phyloP scores from a whole-genome alignment of 2,888 invertebrate species.

The Leuctra nigra region DNA sequence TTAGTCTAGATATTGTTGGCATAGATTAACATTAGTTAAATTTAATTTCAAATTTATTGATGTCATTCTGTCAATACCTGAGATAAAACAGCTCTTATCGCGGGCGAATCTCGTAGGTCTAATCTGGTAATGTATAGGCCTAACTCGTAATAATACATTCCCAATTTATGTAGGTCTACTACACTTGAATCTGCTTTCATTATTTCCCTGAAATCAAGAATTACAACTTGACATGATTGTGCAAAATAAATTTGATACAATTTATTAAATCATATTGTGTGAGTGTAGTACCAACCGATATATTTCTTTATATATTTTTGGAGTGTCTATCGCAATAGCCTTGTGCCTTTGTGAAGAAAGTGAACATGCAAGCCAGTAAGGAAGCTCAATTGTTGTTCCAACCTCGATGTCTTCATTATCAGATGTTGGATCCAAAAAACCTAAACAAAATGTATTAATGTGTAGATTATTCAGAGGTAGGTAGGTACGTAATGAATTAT shows the following conservation, averaged over 20 bases:
- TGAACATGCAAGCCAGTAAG: conserved; percentile 74
- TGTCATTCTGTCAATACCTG: too few relatives aligned
- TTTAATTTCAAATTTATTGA: too few relatives aligned
- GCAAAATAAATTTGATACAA: too few relatives aligned
- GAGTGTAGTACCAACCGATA: conserved; percentile 46
- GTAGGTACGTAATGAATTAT: too few relatives aligned
- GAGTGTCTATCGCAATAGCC: conserved; percentile 61
- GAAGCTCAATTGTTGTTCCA: conserved; percentile 74
- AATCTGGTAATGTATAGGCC: conserved; percentile 71
- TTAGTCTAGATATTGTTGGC: too few relatives aligned
- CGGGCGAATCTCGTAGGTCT: conserved; percentile 58
- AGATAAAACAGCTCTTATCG: conserved; percentile 57
- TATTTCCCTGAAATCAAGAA: conserved; percentile 80
- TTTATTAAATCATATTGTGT: too few relatives aligned
- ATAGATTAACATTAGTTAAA: too few relatives aligned
- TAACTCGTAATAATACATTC: conserved; percentile 81
- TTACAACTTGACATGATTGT: too few relatives aligned
- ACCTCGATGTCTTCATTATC: conserved; percentile 63
- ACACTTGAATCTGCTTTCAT: conserved; percentile 84
- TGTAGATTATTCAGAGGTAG: too few relatives aligned
- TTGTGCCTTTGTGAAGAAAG: conserved; percentile 52
- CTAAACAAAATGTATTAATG: conserved; percentile 48
- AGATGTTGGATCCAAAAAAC: conserved; percentile 72
- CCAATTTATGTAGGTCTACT: conserved; percentile 80
- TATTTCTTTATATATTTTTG: conserved; percentile 63